Percentiles rank a stretch among this genome's conserved stretches.
Evolutionary conservation across 2,797 vertebrate genomes (phyloP).

Genomic region (Vultur gryphus): DNA sequence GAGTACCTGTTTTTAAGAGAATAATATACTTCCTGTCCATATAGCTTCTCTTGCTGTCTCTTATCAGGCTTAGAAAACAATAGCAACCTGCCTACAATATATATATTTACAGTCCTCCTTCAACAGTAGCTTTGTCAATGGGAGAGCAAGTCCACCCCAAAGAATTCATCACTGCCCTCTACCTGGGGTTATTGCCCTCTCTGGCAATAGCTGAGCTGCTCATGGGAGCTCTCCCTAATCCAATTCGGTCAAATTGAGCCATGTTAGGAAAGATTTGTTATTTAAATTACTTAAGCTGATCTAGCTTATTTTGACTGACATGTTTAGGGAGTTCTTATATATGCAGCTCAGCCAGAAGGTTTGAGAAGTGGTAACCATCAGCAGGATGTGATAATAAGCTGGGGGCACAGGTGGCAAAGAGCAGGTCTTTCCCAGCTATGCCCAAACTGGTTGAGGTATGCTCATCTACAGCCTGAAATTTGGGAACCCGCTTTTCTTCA

Average conservation of each 20-base stretch:
- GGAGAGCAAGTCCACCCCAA: background rate
- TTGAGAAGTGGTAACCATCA: background rate
- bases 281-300: conserved; percentile 62
- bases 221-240: conserved; percentile 37
- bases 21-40: background rate
- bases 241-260: conserved; percentile 53
- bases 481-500: background rate
- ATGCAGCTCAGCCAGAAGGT: conserved; percentile 3
- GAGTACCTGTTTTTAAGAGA: background rate
- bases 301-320: conserved; percentile 57
- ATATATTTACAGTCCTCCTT: background rate
- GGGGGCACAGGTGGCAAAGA: background rate
- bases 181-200: background rate
- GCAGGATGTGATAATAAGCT: background rate
- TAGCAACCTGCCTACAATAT: background rate
- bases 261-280: conserved; percentile 62
- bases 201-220: conserved; percentile 6
- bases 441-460: background rate
- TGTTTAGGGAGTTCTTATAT: conserved; percentile 45
- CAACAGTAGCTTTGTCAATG: background rate
- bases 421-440: background rate
- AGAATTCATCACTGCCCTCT: background rate
- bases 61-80: background rate
- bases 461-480: background rate
- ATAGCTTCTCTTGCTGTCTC: background rate